Base-by-base conservation (phyloP, 1,140 invertebrate species). In the Andricus grossulariae region DNA sequence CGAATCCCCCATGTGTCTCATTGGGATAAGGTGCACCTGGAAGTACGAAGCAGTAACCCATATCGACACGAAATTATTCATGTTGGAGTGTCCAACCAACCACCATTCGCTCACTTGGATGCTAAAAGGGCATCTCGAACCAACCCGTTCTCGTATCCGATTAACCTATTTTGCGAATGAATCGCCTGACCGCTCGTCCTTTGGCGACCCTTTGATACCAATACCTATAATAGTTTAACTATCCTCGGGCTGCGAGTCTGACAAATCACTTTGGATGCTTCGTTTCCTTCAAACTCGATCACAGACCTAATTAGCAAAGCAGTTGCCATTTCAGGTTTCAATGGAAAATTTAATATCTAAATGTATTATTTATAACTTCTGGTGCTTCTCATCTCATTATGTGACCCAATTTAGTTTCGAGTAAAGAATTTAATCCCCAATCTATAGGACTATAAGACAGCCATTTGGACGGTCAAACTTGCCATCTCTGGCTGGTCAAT, bases 151-250 rank as follows among this genome's bases (percentile, higher is more conserved):
- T 45, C 55, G 85, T 84, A 84, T 85, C 82, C 83, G 86, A 87
- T 86, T 87, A 87, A 86, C 82, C 86, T 78, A 82, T 84, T 85
- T 84, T 71, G 81, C 79, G 83, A 79, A 72, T 75, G 75, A 80
- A 60, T 78, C 80, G 80, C 70, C 72, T 75, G 72, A 81, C 72
- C 73, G 72, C 71, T 80, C 79, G 83, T 74, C 57, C 73, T 74
- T 60, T 57, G 25, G 19, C 52, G 32, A 74, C 54, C 54, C 73
- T 74, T 60, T 57, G 73, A 74, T 66, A 66, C 21, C 21, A 32
- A 66, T 66, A 16, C 25, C 57, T 39, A 66, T 66, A 66, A 66
- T 66, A 66, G 57, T 32, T 66, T 66, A 74, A 74, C 57, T 74
- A 55, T 74, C 73, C 52, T 49, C 54, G 11, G 12, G n/a, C 73